Percentiles rank a stretch among this genome's conserved stretches.
These are phyloP conservation scores for Celastrina argiolus DNA, from an alignment of 2,888 invertebrate species.

Conservation along the genomic window DNA sequence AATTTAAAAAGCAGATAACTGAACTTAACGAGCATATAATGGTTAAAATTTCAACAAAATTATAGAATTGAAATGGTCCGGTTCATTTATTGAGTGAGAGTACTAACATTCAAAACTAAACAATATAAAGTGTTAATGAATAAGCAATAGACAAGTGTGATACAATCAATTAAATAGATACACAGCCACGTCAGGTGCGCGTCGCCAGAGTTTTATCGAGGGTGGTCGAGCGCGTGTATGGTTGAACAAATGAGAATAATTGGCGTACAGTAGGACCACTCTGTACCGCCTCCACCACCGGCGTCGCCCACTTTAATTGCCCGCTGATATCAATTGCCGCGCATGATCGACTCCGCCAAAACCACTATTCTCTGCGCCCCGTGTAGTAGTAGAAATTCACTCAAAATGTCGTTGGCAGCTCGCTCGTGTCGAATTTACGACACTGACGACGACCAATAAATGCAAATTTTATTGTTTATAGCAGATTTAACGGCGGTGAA, in stretches of 20 bases:
- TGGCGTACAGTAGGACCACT: slow-evolving; percentile 50
- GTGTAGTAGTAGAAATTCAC: slow-evolving; percentile 64
- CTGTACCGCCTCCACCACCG: slow-evolving; percentile 42
- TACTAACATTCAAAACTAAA: neutral
- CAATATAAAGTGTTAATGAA: neutral
- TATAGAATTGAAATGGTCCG: too few relatives aligned
- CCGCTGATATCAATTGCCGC: slow-evolving; percentile 69
- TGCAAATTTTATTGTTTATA: slow-evolving; percentile 78
- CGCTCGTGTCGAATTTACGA: slow-evolving; percentile 67
- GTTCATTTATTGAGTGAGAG: too few relatives aligned
- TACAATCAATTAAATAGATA: neutral
- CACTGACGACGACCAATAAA: slow-evolving; percentile 73
- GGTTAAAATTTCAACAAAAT: too few relatives aligned
- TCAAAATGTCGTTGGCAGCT: slow-evolving; percentile 72
- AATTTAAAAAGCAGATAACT: neutral
- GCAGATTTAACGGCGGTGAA: slow-evolving; percentile 72
- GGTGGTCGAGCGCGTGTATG: slow-evolving; percentile 48
- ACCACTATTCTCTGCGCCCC: slow-evolving; percentile 49
- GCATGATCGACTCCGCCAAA: slow-evolving; percentile 60
- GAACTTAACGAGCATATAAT: neutral
- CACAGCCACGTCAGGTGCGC: neutral
- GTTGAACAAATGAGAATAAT: slow-evolving; percentile 64
- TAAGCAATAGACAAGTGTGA: neutral
- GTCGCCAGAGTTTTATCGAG: slow-evolving; percentile 33
- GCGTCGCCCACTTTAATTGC: slow-evolving; percentile 63